Conservation (phyloP, 2,797 vertebrate species). For the Merluccius polli region DNA sequence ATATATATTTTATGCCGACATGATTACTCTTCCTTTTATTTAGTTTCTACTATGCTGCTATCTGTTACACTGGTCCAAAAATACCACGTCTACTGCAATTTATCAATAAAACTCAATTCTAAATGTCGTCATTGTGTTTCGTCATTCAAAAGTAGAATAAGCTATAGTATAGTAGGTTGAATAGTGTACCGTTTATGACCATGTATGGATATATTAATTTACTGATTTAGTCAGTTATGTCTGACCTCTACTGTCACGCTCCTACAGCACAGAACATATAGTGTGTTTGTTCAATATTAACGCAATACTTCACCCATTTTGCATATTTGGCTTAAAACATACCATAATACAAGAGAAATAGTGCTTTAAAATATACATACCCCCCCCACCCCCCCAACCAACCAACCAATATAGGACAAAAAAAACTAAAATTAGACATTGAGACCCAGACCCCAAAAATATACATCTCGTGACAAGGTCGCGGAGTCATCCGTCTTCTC, state of each 20-base stretch:
- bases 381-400: too few relatives aligned
- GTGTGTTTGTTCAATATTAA: not conserved
- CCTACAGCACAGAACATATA: not conserved
- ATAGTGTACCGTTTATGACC: too few relatives aligned
- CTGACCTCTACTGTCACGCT: too few relatives aligned
- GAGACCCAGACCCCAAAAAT: not conserved
- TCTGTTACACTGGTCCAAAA: constrained; percentile 24
- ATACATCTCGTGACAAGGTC: not conserved
- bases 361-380: not conserved
- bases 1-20: not conserved
- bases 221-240: not conserved
- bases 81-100: constrained; percentile 5
- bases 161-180: not conserved
- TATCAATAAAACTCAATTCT: constrained; percentile 45
- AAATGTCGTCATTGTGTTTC: not conserved
- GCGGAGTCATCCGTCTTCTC: not conserved
- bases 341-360: not conserved
- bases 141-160: not conserved
- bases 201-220: too few relatives aligned
- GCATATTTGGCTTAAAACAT: too few relatives aligned
- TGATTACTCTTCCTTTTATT: not conserved
- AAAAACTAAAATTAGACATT: not conserved
- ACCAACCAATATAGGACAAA: not conserved
- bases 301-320: too few relatives aligned
- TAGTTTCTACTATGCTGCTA: not conserved